Conservation (phyloP, 2,797 vertebrate genomes). For the Furcifer pardalis region DNA sequence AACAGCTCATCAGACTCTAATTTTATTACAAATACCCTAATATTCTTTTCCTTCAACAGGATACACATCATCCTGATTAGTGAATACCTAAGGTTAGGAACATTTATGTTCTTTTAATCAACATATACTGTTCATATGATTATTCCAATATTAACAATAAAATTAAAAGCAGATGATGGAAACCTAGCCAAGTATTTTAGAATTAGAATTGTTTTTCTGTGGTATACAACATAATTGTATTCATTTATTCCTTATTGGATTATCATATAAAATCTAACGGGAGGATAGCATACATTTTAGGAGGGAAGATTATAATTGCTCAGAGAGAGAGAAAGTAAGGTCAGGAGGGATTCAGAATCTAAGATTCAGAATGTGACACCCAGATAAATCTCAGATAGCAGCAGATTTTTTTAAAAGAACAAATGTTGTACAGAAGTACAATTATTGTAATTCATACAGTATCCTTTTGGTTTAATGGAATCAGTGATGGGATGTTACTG, state of each 20-base stretch:
- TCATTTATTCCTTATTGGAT: not conserved
- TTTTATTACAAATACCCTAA: conserved; percentile 1
- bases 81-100: not conserved
- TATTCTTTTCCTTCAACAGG: not conserved
- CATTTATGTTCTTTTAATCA: not conserved
- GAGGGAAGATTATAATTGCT: not conserved
- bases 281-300: not conserved
- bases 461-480: not conserved
- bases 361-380: not conserved
- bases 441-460: not conserved
- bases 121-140: not conserved
- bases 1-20: not conserved
- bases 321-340: not conserved
- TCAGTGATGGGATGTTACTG: too few species aligned
- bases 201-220: not conserved
- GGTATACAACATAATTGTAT: not conserved
- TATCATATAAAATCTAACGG: not conserved
- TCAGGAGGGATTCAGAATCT: not conserved
- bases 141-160: not conserved
- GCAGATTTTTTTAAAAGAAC: not conserved
- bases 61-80: not conserved
- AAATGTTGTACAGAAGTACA: not conserved
- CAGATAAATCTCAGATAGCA: not conserved
- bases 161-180: not conserved
- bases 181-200: not conserved